Base-by-base conservation (phyloP, 2,113 vertebrate species). In the Numida meleagris region DNA sequence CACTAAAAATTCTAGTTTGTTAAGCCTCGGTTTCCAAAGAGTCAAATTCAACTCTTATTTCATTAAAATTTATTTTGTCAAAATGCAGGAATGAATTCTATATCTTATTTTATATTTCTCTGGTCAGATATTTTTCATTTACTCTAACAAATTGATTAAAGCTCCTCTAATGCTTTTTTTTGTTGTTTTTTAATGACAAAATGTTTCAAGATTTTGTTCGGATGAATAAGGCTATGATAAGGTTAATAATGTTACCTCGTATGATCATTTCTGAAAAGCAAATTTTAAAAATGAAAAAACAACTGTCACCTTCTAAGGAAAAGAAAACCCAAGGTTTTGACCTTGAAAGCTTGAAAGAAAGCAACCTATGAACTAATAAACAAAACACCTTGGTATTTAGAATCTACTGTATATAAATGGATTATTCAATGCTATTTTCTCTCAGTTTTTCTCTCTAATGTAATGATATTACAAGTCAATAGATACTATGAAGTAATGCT, bases 391-490 rank as follows among this genome's bases (percentile, higher is more conserved):
- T 50, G 6, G 1, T 59, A 27, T 24, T 74, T 14, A 84, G 19
- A 50, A 43, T 50, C 51, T 7, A 13, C 24, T 10, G 4, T 51
- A 50, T 6, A 59, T 2, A 58, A n/a, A 7, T 0, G 1, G 45
- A 13, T 55, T 57, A 42, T 61, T 77, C 55, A 4, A 80, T 29
- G 15, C 19, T 0, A 1, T 72, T 3, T 74, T 72, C 29, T 51
- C 61, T 1, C 13, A 14, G 3, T 0, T 58, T 84, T 68, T 76
- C 4, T 55, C 33, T n/a, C n/a, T n/a, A n/a, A 84, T 73, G 2
- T 21, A 68, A 70, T 43, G 5, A 34, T 76, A 29, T 18, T 59
- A 15, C 10, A 68, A 18, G 12, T 63, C 50, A 34, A 80, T n/a
- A n/a, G n/a, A 23, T 31, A 38, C 6, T 65, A 10, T 16, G 50